phyloP scores from a whole-genome alignment of 1,140 invertebrate genomes.

The Halotydeus destructor region DNA sequence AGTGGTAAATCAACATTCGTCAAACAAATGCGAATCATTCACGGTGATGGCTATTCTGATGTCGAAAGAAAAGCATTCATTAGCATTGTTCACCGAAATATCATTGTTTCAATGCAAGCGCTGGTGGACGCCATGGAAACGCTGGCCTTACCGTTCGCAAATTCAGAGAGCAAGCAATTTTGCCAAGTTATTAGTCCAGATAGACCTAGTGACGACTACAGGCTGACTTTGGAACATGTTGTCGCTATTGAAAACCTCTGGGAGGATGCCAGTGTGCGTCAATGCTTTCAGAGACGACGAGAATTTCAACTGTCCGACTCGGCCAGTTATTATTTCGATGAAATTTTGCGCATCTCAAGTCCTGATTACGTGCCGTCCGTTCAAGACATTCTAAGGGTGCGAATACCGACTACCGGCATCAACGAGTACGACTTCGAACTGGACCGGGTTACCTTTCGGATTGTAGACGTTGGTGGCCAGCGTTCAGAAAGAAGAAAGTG shows the following conservation, averaged over 20 bases:
- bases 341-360: constrained; percentile 62
- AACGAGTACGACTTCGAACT: constrained; percentile 82
- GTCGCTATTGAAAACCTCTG: constrained; percentile 59
- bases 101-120: constrained; percentile 82
- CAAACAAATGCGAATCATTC: constrained; percentile 98
- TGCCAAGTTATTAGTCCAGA: constrained; percentile 30
- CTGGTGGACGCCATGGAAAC: constrained; percentile 84
- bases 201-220: no score
- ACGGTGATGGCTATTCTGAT: constrained; percentile 64
- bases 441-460: constrained; percentile 84
- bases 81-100: constrained; percentile 75
- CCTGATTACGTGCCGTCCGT: constrained; percentile 67
- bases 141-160: constrained; percentile 73
- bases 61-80: constrained; percentile 63
- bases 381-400: constrained; percentile 78
- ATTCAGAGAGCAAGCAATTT: constrained; percentile 48
- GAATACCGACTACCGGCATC: constrained; percentile 92
- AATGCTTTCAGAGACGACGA: constrained; percentile 69
- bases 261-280: constrained; percentile 64
- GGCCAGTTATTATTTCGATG: constrained; percentile 77
- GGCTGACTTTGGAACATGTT: constrained; percentile 60
- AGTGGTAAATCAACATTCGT: constrained; percentile 91
- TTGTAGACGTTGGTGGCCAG: constrained; percentile 95
- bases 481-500: constrained; percentile 91
- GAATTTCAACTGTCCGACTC: constrained; percentile 92